Evolutionary conservation across 1,140 invertebrate genomes (phyloP).

Genomic region (Polyergus mexicanus): DNA sequence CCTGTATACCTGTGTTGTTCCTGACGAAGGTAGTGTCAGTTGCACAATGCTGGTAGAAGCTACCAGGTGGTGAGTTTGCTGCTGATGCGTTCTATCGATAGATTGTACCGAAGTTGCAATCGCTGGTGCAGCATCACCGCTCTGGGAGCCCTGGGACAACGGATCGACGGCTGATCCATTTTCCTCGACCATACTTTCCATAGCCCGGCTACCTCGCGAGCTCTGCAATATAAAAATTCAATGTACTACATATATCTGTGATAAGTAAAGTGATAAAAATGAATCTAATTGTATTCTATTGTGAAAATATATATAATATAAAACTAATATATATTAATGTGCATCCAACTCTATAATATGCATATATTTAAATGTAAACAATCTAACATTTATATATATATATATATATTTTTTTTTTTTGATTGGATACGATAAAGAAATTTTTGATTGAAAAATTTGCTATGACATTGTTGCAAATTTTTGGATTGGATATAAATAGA

Average conservation of each 20-base stretch:
- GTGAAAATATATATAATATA: neutral
- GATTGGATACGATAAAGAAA: neutral
- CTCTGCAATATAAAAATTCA: conserved; percentile 83
- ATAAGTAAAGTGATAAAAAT: neutral
- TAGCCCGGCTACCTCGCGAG: conserved; percentile 87
- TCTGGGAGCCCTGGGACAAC: conserved; percentile 87
- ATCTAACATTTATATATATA: neutral
- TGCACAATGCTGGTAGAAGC: conserved; percentile 94
- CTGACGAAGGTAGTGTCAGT: conserved; percentile 91
- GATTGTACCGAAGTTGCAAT: conserved; percentile 88
- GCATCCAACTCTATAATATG: neutral
- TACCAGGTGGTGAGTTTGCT: conserved; percentile 87
- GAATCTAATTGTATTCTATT: neutral
- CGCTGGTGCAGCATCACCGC: conserved; percentile 84
- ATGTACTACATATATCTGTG: neutral
- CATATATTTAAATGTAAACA: no score
- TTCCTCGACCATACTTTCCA: conserved; percentile 96
- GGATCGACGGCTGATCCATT: conserved; percentile 91
- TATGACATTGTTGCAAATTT: neutral
- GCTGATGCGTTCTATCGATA: conserved; percentile 86
- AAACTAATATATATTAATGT: neutral
- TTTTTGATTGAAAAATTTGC: neutral
- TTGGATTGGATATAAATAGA: neutral
- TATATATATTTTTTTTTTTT: no score
- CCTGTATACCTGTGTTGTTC: conserved; percentile 89